phyloP scores from a whole-genome alignment of 2,113 vertebrate species.

The Tachycineta bicolor region DNA sequence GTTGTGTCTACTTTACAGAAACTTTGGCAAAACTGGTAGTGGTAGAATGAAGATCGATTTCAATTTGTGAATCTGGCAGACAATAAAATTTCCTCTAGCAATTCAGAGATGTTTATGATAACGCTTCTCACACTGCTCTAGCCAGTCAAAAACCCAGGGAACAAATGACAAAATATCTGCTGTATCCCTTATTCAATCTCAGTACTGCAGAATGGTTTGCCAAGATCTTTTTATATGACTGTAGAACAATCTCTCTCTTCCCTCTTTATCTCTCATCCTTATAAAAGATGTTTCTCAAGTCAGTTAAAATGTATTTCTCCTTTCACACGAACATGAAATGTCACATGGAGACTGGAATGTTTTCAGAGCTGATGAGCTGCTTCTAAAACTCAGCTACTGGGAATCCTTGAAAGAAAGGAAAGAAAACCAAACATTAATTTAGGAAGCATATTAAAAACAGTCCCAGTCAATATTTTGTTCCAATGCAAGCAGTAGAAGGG shows the following conservation, averaged over 20 bases:
- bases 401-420: neutral
- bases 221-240: neutral
- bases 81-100: constrained; percentile 35
- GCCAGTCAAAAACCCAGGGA: neutral
- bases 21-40: constrained; percentile 48
- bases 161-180: neutral
- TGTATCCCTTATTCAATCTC: neutral
- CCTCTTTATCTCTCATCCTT: neutral
- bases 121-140: neutral
- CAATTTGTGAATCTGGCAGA: constrained; percentile 66
- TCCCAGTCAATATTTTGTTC: neutral
- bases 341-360: neutral
- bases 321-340: neutral
- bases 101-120: constrained; percentile 46
- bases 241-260: neutral
- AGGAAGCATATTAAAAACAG: neutral
- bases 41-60: constrained; percentile 52
- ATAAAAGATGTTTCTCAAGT: neutral
- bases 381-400: neutral
- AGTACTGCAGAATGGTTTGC: neutral
- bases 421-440: neutral
- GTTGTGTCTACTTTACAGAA: constrained; percentile 33
- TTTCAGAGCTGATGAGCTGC: neutral
- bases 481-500: neutral
- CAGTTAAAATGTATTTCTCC: neutral